Percentiles rank a stretch among this genome's conserved stretches.
Evolutionary conservation across 2,888 invertebrate genomes (phyloP).

Genomic region (Azorinus chamasolen): DNA sequence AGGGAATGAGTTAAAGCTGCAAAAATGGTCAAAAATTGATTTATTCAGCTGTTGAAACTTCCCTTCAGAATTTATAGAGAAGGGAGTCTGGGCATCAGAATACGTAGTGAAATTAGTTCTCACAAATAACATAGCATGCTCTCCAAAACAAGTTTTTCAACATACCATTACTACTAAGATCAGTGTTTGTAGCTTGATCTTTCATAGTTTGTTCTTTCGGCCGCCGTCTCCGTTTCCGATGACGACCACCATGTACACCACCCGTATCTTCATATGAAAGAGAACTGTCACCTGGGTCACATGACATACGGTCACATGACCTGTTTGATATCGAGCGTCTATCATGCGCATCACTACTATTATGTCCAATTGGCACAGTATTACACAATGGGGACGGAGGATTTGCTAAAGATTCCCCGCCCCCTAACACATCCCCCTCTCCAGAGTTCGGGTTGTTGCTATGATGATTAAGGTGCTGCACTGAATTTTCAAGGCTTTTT

Average conservation of each 20-base stretch:
- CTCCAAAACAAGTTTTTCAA: no score
- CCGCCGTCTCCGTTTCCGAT: slow-evolving; percentile 70
- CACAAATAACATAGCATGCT: no score
- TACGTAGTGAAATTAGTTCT: no score
- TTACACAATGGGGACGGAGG: slow-evolving; percentile 63
- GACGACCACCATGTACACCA: slow-evolving; percentile 71
- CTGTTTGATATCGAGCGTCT: slow-evolving; percentile 66
- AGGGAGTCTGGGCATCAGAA: no score
- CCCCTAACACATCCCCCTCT: slow-evolving; percentile 62
- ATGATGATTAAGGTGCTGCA: slow-evolving; percentile 63
- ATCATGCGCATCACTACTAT: slow-evolving; percentile 68
- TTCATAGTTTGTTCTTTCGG: slow-evolving; percentile 74
- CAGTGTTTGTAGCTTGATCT: slow-evolving; percentile 83
- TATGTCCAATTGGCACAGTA: slow-evolving; percentile 68
- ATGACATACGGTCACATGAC: slow-evolving; percentile 66
- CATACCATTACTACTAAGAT: slow-evolving; percentile 83
- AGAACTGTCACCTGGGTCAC: slow-evolving; percentile 73
- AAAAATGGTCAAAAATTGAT: no score
- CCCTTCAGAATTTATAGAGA: no score
- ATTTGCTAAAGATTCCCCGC: slow-evolving; percentile 63
- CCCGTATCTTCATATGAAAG: slow-evolving; percentile 68
- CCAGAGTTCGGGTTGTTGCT: slow-evolving; percentile 43
- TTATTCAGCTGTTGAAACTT: no score
- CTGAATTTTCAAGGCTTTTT: slow-evolving; percentile 65
- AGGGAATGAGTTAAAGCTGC: no score